Conservation (phyloP, 2,797 vertebrate species). For the Sternotherus odoratus region DNA sequence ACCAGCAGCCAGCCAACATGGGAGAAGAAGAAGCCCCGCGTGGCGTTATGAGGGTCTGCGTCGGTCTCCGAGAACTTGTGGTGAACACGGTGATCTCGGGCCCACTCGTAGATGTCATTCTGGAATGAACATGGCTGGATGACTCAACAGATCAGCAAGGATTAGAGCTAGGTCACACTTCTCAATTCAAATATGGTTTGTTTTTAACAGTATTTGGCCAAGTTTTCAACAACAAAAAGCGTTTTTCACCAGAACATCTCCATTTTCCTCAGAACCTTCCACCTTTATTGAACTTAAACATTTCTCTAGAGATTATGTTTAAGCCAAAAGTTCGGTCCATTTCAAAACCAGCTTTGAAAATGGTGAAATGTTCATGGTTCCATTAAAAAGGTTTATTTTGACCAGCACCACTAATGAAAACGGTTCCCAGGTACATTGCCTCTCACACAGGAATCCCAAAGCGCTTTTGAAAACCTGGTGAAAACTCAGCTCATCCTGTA, state of each 20-base stretch:
- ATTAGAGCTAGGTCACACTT: not conserved
- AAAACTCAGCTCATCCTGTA: not conserved
- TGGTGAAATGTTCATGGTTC: not conserved
- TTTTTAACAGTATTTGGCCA: not conserved
- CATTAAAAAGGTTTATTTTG: conserved; percentile 33
- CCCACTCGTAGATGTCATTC: conserved; percentile 96
- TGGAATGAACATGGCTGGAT: conserved; percentile 62
- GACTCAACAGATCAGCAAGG: not conserved
- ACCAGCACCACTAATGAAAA: not conserved
- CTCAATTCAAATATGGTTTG: not conserved
- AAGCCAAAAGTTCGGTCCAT: too few relatives aligned
- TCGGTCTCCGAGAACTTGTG: conserved; percentile 97
- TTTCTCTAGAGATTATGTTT: not conserved
- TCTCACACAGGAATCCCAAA: not conserved
- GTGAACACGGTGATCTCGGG: conserved; percentile 93
- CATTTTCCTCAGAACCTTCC: not conserved
- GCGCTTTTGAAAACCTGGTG: not conserved
- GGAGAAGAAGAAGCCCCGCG: conserved; percentile 93
- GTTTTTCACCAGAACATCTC: not conserved
- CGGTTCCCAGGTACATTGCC: not conserved
- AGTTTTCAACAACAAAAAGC: not conserved
- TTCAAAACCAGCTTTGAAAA: not conserved
- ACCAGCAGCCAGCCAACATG: conserved; percentile 96
- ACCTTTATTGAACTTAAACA: not conserved
- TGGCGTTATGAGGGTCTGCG: conserved; percentile 94